Evolutionary conservation across 2,888 invertebrate species (phyloP), one percentile per base, ranked within the genome.

Genomic region (Drosophila mercatorum): DNA sequence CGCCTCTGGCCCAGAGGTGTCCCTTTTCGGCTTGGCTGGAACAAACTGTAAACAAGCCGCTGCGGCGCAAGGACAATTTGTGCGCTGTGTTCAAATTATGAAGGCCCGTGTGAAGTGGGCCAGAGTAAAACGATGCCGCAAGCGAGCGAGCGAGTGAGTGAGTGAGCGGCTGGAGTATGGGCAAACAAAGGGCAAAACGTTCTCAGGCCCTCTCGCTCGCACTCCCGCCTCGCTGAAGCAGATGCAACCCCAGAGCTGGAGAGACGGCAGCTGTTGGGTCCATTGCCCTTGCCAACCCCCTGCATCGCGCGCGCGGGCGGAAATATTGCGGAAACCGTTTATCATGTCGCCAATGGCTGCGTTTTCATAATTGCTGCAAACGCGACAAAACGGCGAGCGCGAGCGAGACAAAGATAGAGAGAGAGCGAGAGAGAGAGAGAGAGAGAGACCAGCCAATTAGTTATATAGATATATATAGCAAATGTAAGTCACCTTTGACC

Each of bases 241-340:
- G 44, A 56, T 58, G 67, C 68, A 78, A 66, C 78, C 76, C 75
- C 68, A 58, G 63, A 63, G 56, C 53, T 47, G 41, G 49, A 55
- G 60, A 68, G 57, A 64, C 43, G 64, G 62, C 81, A 70, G 73
- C 73, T 73, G 78, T 60, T 67, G 74, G 67, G 77, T 80, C 71
- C 76, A 80, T 69, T 82, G 83, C 70, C 75, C 83, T 64, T 57
- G 68, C 66, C 68, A 77, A 69, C 63, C 76, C 72, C 61, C 46
- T 28, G 44, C 67, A 49, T 2, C 28, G 34, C 28, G 72, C 38
- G 59, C 38, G 59, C 34, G 55, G 71, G 59, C 83, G 83, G 86
- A 86, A 86, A 86, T 81, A 86, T 90, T 81, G 90, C 86, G 90
- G 86, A 87, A 87, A 87, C 86, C 90, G 90, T 87, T 90, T 88